Conservation (phyloP, 2,888 invertebrate genomes). For the Zeuzera pyrina region DNA sequence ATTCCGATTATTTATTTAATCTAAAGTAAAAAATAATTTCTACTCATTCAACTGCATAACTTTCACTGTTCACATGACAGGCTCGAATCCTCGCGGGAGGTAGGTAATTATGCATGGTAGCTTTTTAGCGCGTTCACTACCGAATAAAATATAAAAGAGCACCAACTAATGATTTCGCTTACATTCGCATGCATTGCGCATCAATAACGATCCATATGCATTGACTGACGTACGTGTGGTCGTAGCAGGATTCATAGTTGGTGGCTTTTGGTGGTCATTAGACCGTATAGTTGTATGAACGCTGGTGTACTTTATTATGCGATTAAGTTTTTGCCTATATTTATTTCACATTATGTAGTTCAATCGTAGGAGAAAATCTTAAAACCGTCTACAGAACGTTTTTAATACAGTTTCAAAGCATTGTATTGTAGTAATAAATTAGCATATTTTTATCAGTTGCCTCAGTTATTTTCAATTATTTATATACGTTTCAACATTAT, state of each 20-base stretch:
- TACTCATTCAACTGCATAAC: constrained; percentile 24
- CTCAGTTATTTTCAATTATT: too few relatives aligned
- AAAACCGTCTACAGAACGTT: too few relatives aligned
- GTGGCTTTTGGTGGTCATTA: not conserved
- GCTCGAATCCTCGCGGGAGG: constrained; percentile 55
- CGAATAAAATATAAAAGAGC: constrained; percentile 65
- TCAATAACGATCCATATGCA: constrained; percentile 7
- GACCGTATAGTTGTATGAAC: too few relatives aligned
- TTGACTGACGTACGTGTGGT: constrained; percentile 1
- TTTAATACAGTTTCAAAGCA: too few relatives aligned
- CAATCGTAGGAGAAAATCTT: too few relatives aligned
- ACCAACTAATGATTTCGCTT: constrained; percentile 57
- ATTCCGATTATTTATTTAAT: too few relatives aligned
- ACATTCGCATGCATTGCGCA: constrained; percentile 18
- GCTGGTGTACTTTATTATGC: too few relatives aligned
- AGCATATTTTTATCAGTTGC: too few relatives aligned
- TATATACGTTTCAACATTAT: too few relatives aligned
- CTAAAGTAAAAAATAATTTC: constrained; percentile 7
- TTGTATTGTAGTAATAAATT: too few relatives aligned
- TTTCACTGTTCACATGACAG: constrained; percentile 28
- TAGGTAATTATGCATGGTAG: constrained; percentile 71
- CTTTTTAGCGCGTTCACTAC: constrained; percentile 64
- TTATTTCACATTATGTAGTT: too few relatives aligned
- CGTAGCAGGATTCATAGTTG: not conserved
- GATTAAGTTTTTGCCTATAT: too few relatives aligned